phyloP scores from a whole-genome alignment of 2,888 invertebrate genomes.

The Pollenia amentaria region DNA sequence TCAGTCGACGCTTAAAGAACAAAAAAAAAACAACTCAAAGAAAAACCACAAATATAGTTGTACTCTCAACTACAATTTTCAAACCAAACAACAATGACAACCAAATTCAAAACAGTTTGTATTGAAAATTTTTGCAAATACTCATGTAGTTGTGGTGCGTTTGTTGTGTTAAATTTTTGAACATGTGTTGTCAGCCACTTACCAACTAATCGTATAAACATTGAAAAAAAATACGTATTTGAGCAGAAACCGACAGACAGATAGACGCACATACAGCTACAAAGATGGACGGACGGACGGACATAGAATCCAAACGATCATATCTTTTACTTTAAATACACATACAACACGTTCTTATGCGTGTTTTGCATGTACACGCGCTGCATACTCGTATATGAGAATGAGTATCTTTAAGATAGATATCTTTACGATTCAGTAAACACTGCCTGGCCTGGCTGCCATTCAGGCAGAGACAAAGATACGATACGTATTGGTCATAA shows the following conservation, averaged over 20 bases:
- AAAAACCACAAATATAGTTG: constrained; percentile 30
- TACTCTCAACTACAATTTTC: constrained; percentile 1
- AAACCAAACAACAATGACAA: neutral
- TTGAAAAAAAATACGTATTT: constrained; percentile 40
- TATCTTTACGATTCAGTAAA: constrained; percentile 67
- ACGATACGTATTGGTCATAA: constrained; percentile 60
- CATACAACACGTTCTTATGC: constrained; percentile 50
- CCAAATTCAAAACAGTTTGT: constrained; percentile 13
- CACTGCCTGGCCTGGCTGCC: constrained; percentile 40
- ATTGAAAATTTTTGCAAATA: constrained; percentile 27
- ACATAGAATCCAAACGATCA: constrained; percentile 38
- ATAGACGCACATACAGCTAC: constrained; percentile 2
- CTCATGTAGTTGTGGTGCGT: constrained; percentile 13
- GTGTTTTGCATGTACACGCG: constrained; percentile 29
- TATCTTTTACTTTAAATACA: constrained; percentile 49
- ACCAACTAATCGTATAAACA: constrained; percentile 64
- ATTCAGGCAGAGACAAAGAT: constrained; percentile 11
- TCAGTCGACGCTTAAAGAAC: constrained; percentile 15
- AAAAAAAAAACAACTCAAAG: neutral
- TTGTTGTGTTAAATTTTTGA: constrained; percentile 50
- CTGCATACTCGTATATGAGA: constrained; percentile 35
- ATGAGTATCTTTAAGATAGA: constrained; percentile 59
- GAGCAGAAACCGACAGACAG: constrained; percentile 19
- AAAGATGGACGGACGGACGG: neutral
- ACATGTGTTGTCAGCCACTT: constrained; percentile 73